A percentile compares a stretch with the other conserved stretches of the same genome.
These are phyloP conservation scores for Synergus umbraculus DNA, from an alignment of 2,888 invertebrate species.

Conservation along the genomic window DNA sequence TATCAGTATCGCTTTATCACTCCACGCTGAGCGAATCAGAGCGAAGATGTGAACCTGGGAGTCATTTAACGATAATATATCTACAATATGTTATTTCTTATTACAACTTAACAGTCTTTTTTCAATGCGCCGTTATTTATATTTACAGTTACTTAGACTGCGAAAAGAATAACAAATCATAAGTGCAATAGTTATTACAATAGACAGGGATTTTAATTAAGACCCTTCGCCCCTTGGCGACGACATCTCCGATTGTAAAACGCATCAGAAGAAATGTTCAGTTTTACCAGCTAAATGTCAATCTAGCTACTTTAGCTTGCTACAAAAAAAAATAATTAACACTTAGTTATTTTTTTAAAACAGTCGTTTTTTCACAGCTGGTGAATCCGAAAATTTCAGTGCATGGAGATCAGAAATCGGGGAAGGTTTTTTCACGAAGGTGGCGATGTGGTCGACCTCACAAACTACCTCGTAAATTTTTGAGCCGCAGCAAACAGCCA, in stretches of 20 bases:
- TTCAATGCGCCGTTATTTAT: conserved; percentile 63
- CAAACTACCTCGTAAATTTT: conserved; percentile 73
- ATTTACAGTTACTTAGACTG: conserved; percentile 61
- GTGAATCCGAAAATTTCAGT: conserved; percentile 39
- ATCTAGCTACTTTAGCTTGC: conserved; percentile 39
- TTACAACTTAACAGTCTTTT: conserved; percentile 66
- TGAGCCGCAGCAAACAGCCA: conserved; percentile 62
- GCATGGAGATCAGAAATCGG: conserved; percentile 3
- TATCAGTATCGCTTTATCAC: conserved; percentile 49
- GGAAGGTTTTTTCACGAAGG: conserved; percentile 17
- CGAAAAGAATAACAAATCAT: conserved; percentile 70
- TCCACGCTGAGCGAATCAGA: conserved; percentile 31
- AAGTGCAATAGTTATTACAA: conserved; percentile 77
- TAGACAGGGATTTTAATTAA: conserved; percentile 64
- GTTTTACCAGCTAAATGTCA: conserved; percentile 31
- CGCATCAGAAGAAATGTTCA: conserved; percentile 20
- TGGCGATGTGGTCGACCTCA: conserved; percentile 41
- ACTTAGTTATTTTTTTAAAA: conserved; percentile 8
- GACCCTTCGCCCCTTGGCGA: conserved; percentile 28
- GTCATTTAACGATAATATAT: conserved; percentile 65
- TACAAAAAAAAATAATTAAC: conserved; percentile 3
- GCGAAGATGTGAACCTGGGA: conserved; percentile 55
- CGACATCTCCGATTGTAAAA: conserved; percentile 7
- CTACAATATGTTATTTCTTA: conserved; percentile 64
- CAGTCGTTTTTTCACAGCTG: not conserved